Evolutionary conservation across 2,113 vertebrate genomes (phyloP).

Genomic region (Phylloscopus whistleri): DNA sequence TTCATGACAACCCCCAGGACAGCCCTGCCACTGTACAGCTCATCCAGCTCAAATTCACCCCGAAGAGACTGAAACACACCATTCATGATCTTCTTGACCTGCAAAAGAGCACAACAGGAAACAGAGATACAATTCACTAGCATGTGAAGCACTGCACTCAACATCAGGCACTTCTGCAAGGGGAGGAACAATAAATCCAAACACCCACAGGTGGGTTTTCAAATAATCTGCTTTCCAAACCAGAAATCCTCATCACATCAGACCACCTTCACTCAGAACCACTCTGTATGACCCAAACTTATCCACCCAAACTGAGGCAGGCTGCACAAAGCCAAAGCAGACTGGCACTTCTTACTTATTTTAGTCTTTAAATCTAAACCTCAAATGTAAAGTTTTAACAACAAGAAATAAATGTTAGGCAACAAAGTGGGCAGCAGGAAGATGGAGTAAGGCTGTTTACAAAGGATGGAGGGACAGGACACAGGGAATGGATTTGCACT

Average conservation of each 20-base stretch:
- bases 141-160: neutral
- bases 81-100: constrained; percentile 98
- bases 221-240: neutral
- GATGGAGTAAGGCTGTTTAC: neutral
- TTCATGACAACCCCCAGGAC: constrained; percentile 83
- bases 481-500: neutral
- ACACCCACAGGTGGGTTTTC: rapidly evolving
- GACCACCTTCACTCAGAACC: neutral
- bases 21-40: constrained; percentile 83
- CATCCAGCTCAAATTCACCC: constrained; percentile 85
- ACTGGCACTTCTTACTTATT: neutral
- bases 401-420: neutral
- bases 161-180: neutral
- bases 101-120: neutral
- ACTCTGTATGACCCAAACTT: neutral
- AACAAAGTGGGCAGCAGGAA: neutral
- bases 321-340: neutral
- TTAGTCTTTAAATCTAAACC: neutral
- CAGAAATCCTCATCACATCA: neutral
- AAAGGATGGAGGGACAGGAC: neutral
- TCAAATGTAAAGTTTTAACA: neutral
- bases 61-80: constrained; percentile 90
- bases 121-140: neutral
- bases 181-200: neutral
- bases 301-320: neutral